Percentiles rank a stretch among this genome's conserved stretches.
These are phyloP conservation scores for Emys orbicularis DNA, from an alignment of 2,797 vertebrate species.

Conservation along the genomic window DNA sequence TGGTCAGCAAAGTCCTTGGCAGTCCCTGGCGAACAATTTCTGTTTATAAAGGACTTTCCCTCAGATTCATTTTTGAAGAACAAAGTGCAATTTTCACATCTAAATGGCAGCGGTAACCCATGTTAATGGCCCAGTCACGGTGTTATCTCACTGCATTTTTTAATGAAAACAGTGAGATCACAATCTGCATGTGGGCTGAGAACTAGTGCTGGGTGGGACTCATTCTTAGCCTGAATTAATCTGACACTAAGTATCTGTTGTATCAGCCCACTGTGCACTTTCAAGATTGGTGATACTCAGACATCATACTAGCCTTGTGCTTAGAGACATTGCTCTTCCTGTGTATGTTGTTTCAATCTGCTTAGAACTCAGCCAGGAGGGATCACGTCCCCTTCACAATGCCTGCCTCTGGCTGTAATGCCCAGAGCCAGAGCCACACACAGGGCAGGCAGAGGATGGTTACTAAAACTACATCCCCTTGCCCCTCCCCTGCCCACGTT, in stretches of 20 bases:
- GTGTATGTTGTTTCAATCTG: not conserved
- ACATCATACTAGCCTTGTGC: not conserved
- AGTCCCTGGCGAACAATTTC: constrained; percentile 51
- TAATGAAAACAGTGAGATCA: not conserved
- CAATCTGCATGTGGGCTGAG: fast-evolving
- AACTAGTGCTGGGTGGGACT: not conserved
- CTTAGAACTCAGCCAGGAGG: not conserved
- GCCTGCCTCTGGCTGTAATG: not conserved
- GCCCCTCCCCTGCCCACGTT: not conserved
- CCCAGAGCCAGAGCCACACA: not conserved
- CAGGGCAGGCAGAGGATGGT: not conserved
- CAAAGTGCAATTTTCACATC: constrained; percentile 67
- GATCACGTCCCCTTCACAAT: not conserved
- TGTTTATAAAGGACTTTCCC: constrained; percentile 57
- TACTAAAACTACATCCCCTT: not conserved
- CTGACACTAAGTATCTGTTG: not conserved
- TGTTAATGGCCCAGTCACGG: constrained; percentile 16
- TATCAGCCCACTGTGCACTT: not conserved
- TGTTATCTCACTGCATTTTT: not conserved
- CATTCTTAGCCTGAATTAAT: not conserved
- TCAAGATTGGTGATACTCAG: not conserved
- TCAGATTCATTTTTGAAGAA: constrained; percentile 55
- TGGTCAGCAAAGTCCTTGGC: constrained; percentile 61
- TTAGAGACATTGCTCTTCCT: not conserved
- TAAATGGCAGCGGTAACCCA: not conserved